Evolutionary conservation across 2,797 vertebrate species (phyloP).

Genomic region (Enteromius radiatus): DNA sequence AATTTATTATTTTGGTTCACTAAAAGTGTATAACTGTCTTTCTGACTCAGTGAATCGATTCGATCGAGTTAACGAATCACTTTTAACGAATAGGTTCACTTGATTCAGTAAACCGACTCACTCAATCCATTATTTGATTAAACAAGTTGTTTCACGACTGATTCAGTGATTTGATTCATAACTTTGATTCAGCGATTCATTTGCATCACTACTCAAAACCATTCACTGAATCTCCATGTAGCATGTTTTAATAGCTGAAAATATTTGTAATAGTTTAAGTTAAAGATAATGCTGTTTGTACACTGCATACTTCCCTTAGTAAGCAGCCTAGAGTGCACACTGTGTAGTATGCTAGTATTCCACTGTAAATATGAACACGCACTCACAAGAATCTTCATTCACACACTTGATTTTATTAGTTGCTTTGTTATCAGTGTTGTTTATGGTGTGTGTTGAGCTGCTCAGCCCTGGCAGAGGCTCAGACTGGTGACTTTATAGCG

Average conservation of each 20-base stretch:
- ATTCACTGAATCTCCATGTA: not conserved
- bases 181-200: not conserved
- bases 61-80: not conserved
- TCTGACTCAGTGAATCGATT: not conserved
- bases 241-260: not conserved
- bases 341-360: not conserved
- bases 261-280: not conserved
- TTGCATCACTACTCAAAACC: not conserved
- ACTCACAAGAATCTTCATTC: not conserved
- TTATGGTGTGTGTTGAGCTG: not conserved
- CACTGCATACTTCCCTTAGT: not conserved
- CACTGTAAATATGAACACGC: not conserved
- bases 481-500: slow-evolving; percentile 68
- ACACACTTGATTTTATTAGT: not conserved
- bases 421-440: not conserved
- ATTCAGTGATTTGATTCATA: not conserved
- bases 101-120: not conserved
- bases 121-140: not conserved
- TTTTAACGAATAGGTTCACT: not conserved
- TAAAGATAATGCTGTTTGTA: not conserved
- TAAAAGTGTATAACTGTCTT: too few relatives aligned
- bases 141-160: not conserved
- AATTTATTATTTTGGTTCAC: too few relatives aligned
- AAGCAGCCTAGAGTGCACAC: not conserved
- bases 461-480: slow-evolving; percentile 70